Evolutionary conservation across 2,888 invertebrate genomes (phyloP).

Genomic region (Melinaea menophilus): DNA sequence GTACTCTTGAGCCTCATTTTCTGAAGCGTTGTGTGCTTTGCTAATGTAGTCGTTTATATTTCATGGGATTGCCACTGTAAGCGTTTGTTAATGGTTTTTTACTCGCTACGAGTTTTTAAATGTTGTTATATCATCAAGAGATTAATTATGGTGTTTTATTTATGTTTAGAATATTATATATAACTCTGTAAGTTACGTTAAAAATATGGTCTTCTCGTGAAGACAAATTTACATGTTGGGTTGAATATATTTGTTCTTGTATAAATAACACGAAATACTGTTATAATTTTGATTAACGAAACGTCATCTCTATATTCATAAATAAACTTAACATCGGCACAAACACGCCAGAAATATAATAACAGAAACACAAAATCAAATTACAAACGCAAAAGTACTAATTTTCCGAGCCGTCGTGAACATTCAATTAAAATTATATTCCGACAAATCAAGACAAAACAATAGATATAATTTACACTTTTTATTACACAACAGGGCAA

Average conservation of each 20-base stretch:
- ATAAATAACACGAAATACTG: no score
- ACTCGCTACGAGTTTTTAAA: no score
- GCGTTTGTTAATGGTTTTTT: background rate
- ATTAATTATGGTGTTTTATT: no score
- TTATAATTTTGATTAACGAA: no score
- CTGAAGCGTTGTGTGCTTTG: slow-evolving; percentile 25
- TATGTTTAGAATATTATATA: background rate
- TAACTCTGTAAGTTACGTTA: no score
- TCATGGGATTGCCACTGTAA: slow-evolving; percentile 4
- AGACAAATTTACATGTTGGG: no score
- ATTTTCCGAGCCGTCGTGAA: background rate
- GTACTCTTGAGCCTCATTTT: slow-evolving; percentile 31
- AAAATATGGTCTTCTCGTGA: no score
- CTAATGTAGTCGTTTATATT: slow-evolving; percentile 25
- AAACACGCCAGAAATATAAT: background rate
- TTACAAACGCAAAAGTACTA: background rate
- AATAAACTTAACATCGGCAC: no score
- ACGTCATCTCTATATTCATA: no score
- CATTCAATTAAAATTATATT: background rate
- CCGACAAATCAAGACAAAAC: slow-evolving; percentile 3
- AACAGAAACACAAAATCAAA: background rate
- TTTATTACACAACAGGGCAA: slow-evolving; percentile 18
- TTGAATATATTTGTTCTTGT: no score
- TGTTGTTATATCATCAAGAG: background rate
- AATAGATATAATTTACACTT: slow-evolving; percentile 5